Evolutionary conservation across 2,888 invertebrate species (phyloP).

Genomic region (Melanophora roralis): DNA sequence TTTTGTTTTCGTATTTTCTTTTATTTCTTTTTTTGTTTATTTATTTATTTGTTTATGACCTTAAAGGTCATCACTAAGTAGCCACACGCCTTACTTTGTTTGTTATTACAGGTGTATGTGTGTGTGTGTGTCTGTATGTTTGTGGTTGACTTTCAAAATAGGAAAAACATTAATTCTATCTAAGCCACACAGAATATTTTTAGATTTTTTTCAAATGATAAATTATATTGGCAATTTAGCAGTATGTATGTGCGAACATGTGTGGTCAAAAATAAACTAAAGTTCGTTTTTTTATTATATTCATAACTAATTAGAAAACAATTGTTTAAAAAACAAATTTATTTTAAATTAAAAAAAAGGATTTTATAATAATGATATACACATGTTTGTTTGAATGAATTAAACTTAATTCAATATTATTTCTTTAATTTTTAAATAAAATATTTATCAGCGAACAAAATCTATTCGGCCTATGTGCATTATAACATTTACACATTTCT

Average conservation of each 20-base stretch:
- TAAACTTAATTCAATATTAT: too few relatives aligned
- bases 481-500: not conserved
- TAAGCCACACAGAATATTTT: conserved; percentile 30
- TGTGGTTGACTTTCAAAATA: not conserved
- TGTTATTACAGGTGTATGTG: not conserved
- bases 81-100: conserved; percentile 54
- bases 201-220: conserved; percentile 45
- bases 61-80: conserved; percentile 64
- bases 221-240: conserved; percentile 54
- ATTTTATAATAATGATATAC: too few relatives aligned
- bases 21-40: conserved; percentile 25
- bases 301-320: not conserved
- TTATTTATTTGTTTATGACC: conserved; percentile 58
- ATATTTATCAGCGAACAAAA: too few relatives aligned
- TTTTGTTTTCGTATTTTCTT: conserved; percentile 41
- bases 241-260: conserved; percentile 36
- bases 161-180: not conserved
- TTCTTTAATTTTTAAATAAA: too few relatives aligned
- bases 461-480: too few relatives aligned
- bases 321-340: too few relatives aligned
- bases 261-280: conserved; percentile 11
- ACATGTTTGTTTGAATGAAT: too few relatives aligned
- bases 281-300: too few relatives aligned
- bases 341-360: too few relatives aligned
- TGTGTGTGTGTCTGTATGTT: not conserved